Evolutionary conservation across 2,797 vertebrate species (phyloP).

Genomic region (Pogoniulus pusillus): DNA sequence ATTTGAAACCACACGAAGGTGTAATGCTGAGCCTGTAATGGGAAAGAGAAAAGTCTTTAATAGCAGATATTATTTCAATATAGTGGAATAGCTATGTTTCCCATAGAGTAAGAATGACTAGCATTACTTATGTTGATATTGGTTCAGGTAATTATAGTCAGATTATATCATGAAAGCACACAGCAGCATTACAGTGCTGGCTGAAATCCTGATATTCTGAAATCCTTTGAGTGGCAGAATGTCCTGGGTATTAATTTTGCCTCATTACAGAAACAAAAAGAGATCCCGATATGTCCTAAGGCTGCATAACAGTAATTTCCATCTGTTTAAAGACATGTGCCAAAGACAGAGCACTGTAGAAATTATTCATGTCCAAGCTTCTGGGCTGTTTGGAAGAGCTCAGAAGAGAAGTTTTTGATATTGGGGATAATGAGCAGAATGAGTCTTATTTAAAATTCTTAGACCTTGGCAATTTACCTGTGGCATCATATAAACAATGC

Average conservation of each 20-base stretch:
- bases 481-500: neutral
- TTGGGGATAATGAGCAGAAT: neutral
- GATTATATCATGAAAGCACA: conserved; percentile 38
- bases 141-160: conserved; percentile 27
- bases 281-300: conserved; percentile 35
- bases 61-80: neutral
- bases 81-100: neutral
- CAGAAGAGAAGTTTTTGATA: neutral
- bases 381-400: neutral
- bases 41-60: neutral
- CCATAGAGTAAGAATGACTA: neutral
- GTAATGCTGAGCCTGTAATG: neutral
- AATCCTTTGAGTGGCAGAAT: conserved; percentile 25
- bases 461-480: neutral
- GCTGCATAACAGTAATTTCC: conserved; percentile 48
- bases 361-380: conserved; percentile 4
- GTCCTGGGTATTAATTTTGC: conserved; percentile 44
- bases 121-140: neutral
- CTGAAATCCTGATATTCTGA: conserved; percentile 30
- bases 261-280: conserved; percentile 42
- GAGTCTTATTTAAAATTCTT: neutral
- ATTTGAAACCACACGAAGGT: neutral
- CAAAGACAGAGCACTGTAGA: neutral
- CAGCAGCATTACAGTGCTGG: conserved; percentile 29
- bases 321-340: conserved; percentile 47